Conservation (phyloP, 2,113 vertebrate genomes). For the Xenopus laevis region DNA sequence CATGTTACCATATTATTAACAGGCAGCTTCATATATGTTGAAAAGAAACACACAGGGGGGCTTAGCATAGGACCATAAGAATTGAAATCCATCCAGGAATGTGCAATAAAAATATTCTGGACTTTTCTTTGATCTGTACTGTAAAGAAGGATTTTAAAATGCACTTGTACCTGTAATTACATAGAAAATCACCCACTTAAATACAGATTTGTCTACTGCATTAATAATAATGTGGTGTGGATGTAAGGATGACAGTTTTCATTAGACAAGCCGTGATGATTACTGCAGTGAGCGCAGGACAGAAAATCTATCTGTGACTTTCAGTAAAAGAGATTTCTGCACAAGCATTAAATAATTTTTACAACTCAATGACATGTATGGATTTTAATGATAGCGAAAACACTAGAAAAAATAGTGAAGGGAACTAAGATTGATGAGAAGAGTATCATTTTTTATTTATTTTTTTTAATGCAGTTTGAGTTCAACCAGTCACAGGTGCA, state of each 20-base stretch:
- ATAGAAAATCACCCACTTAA: conserved; percentile 45
- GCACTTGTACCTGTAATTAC: conserved; percentile 44
- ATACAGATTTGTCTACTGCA: conserved; percentile 43
- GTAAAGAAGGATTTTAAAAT: conserved; percentile 39
- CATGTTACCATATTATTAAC: no score
- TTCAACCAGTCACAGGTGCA: conserved; percentile 16
- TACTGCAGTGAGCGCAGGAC: conserved; percentile 31
- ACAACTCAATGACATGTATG: conserved; percentile 43
- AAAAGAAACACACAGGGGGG: not conserved
- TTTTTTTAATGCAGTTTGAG: conserved; percentile 9
- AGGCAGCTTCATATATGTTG: not conserved
- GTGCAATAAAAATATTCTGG: conserved; percentile 37
- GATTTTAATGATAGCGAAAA: conserved; percentile 36
- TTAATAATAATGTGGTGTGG: conserved; percentile 41
- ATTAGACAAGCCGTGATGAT: conserved; percentile 35
- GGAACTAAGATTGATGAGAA: conserved; percentile 27
- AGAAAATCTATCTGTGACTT: conserved; percentile 42
- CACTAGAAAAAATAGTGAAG: conserved; percentile 14
- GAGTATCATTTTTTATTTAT: conserved; percentile 23
- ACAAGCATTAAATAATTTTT: conserved; percentile 45
- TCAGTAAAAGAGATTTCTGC: conserved; percentile 42
- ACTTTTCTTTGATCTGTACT: conserved; percentile 37
- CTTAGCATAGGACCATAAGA: conserved; percentile 1
- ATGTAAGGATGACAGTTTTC: conserved; percentile 44
- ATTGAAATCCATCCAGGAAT: conserved; percentile 12